Base-by-base conservation (phyloP, 2,888 invertebrate genomes). In the Monoplex corrugatus region DNA sequence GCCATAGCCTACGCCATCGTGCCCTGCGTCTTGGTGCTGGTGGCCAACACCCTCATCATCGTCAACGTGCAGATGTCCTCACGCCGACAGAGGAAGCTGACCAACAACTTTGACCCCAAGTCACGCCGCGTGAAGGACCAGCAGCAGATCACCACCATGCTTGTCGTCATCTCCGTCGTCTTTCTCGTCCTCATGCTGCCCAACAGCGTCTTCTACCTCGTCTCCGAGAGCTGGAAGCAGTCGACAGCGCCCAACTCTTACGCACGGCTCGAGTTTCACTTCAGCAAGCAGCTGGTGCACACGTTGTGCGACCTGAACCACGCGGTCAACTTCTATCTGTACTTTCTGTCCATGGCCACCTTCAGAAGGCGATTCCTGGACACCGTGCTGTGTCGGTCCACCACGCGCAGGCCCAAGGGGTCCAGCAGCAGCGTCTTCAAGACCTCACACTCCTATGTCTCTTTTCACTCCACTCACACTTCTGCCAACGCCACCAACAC, bases 111-210 rank as follows among this genome's bases (percentile, higher is more conserved):
- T 35, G 92, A 92, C 38, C 90, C 91, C 43, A 91, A 89, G 35
- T 91, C 92, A 0, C 93, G 93, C 10, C 92, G 92, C 78, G 86
- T 90, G 32, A 84, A 91, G 16, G 93, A 94, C 45, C 94, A 94
- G 86, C 91, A 92, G 44, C 94, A 95, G 90, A 92, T 94, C 43
- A 94, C 94, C 0, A 89, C 93, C 32, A 95, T 95, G 95, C 87
- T 95, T 44, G 87, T 94, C 32, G 92, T 93, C 40, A 92, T 94
- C 50, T 94, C 94, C 13, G 82, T 94, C 10, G 92, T 93, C 10
- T 95, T 94, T 84, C 91, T 94, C 5, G 23, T 93, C n/a, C 92
- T 94, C 0, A 92, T 93, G 44, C 82, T 94, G 75, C 95, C 95
- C 8, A 93, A 93, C 90, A 93, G 93, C 87, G 83, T 93, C 5